phyloP scores from a whole-genome alignment of 2,797 vertebrate species.

The Merluccius polli region DNA sequence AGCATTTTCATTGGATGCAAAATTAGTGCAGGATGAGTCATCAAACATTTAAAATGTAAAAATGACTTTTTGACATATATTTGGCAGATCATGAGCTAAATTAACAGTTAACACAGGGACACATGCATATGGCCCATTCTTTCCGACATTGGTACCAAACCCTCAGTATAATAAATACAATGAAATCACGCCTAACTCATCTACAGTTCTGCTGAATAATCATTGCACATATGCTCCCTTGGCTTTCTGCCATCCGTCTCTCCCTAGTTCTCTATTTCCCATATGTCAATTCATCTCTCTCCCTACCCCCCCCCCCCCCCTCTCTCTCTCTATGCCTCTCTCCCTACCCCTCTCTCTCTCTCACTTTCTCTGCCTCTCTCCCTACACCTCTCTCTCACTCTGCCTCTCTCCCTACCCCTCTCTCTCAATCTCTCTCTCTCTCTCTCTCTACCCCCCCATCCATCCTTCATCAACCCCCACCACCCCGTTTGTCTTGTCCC shows the following conservation, averaged over 20 bases:
- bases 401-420: not conserved
- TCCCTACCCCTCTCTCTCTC: not conserved
- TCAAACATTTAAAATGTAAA: no score
- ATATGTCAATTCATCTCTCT: not conserved
- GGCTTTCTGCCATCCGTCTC: not conserved
- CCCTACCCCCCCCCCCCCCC: no score
- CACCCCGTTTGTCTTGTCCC: not conserved
- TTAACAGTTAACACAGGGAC: no score
- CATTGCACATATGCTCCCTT: not conserved
- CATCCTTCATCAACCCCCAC: constrained; percentile 30
- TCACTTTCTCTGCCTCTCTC: not conserved
- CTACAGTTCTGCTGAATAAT: no score
- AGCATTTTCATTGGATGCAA: no score
- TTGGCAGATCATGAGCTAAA: no score
- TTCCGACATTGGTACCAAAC: not conserved
- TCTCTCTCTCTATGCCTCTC: not conserved
- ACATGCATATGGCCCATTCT: not conserved
- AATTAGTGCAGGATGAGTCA: no score
- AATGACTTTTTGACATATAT: no score
- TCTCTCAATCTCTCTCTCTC: not conserved
- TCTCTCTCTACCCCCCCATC: constrained; percentile 28
- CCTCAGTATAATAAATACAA: not conserved
- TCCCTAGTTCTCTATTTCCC: not conserved
- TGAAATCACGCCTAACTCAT: not conserved
- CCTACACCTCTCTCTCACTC: not conserved